Conservation (phyloP, 2,113 vertebrate species). For the Pantherophis guttatus region DNA sequence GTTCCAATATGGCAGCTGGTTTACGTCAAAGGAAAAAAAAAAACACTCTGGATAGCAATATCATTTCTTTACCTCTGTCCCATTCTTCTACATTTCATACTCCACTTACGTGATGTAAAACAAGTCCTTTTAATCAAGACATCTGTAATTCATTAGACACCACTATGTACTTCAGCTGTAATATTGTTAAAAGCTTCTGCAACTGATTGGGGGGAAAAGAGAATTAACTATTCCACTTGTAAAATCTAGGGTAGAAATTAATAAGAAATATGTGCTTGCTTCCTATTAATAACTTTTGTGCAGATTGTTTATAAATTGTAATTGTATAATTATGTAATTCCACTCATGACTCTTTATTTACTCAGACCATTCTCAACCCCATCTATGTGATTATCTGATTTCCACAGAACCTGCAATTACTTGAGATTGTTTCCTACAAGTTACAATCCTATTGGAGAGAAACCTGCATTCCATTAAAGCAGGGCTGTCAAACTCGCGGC, state of each 20-base stretch:
- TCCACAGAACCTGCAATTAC: too few species aligned
- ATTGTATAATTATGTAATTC: background rate
- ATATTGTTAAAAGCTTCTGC: conserved; percentile 53
- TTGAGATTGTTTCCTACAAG: background rate
- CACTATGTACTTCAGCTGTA: conserved; percentile 61
- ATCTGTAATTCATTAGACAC: conserved; percentile 61
- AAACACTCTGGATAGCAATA: conserved; percentile 39
- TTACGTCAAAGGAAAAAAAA: conserved; percentile 23
- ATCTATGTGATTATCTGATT: background rate
- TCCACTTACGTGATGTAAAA: conserved; percentile 58
- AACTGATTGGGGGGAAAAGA: conserved; percentile 39
- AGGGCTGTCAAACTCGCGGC: too few species aligned
- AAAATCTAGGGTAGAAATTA: conserved; percentile 25
- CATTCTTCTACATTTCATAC: conserved; percentile 39
- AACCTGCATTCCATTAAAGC: background rate
- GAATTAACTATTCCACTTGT: conserved; percentile 44
- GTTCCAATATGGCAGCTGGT: conserved; percentile 2
- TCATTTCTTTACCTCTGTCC: background rate
- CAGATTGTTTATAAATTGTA: background rate
- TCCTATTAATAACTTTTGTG: conserved; percentile 9
- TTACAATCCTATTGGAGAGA: background rate
- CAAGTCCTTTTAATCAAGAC: conserved; percentile 62
- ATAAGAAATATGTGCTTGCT: conserved; percentile 40
- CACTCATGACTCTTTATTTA: background rate
- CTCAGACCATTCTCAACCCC: background rate